Evolutionary conservation across 2,797 vertebrate genomes (phyloP).

Genomic region (Sebastes steindachneri): DNA sequence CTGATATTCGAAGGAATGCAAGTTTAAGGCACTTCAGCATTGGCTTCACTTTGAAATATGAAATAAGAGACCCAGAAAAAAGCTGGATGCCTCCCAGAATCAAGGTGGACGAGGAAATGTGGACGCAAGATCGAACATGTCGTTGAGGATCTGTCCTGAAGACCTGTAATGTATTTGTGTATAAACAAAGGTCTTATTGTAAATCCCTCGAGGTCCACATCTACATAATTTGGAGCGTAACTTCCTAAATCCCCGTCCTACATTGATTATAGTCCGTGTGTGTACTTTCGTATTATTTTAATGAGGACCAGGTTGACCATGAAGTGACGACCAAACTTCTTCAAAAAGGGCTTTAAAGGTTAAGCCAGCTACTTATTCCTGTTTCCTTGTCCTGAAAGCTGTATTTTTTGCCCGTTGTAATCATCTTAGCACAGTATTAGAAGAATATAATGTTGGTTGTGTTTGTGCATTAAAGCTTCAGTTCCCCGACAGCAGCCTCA

Average conservation of each 20-base stretch:
- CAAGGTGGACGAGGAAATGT: not conserved
- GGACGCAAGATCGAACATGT: not conserved
- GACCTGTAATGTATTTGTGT: not conserved
- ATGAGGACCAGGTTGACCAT: not conserved
- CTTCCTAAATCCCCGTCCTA: not conserved
- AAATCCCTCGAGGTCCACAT: not conserved
- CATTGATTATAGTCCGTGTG: not conserved
- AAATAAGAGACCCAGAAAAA: not conserved
- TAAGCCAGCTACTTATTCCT: not conserved
- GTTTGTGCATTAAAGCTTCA: not conserved
- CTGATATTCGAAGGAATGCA: rapidly evolving
- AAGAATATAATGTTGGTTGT: not conserved
- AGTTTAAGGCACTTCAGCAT: too few relatives aligned
- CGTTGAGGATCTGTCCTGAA: not conserved
- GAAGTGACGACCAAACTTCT: not conserved
- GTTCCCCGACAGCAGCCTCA: not conserved
- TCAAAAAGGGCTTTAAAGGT: not conserved
- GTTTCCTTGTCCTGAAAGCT: not conserved
- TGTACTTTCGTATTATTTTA: not conserved
- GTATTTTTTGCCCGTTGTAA: not conserved
- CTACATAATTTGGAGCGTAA: not conserved
- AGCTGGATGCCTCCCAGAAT: not conserved
- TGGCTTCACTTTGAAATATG: too few relatives aligned
- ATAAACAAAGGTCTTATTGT: not conserved
- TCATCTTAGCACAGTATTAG: not conserved